phyloP scores from a whole-genome alignment of 2,888 invertebrate species.

The Acleris emargana region DNA sequence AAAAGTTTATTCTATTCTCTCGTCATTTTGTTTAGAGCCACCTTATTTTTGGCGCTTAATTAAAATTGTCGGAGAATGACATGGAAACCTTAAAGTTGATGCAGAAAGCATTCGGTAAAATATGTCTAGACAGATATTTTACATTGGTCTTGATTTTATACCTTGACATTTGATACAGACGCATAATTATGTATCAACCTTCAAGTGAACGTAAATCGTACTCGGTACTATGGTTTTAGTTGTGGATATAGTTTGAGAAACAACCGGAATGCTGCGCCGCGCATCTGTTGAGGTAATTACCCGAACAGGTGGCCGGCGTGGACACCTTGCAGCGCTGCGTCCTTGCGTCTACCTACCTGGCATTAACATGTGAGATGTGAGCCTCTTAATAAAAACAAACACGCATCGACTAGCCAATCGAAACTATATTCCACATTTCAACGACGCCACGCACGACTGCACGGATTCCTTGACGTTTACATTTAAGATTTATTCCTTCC shows the following conservation, averaged over 20 bases:
- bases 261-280: constrained; percentile 47
- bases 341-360: constrained; percentile 48
- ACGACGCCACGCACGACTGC: not conserved
- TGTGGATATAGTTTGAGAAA: constrained; percentile 34
- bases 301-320: constrained; percentile 66
- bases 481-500: constrained; percentile 44
- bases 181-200: not conserved
- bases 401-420: constrained; percentile 7
- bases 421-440: constrained; percentile 4
- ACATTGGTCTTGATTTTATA: no score
- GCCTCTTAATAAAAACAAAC: constrained; percentile 33
- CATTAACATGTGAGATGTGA: constrained; percentile 25
- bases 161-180: constrained; percentile 17
- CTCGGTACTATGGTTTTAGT: constrained; percentile 38
- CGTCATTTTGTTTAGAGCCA: no score
- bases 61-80: no score
- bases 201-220: constrained; percentile 12
- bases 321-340: constrained; percentile 74
- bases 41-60: no score
- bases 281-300: constrained; percentile 80
- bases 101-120: no score
- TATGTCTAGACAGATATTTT: no score
- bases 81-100: no score
- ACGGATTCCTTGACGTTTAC: constrained; percentile 31
- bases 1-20: no score